These are phyloP conservation scores for Poecilia wingei DNA, from an alignment of 2,797 vertebrate genomes.

Conservation along the genomic window DNA sequence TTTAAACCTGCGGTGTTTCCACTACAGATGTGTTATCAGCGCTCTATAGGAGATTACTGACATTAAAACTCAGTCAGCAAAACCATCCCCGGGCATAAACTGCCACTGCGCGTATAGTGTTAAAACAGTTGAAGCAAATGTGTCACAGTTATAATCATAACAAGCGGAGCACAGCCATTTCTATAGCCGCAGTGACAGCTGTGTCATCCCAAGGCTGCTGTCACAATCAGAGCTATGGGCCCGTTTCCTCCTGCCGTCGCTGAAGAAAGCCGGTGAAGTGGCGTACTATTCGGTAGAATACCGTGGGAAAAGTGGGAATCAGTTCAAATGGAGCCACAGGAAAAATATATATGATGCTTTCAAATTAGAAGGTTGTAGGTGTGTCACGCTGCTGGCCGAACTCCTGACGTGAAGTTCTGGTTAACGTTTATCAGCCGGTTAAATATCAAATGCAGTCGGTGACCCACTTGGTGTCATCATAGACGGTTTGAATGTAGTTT, in stretches of 20 bases:
- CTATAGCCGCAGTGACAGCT: slow-evolving; percentile 2
- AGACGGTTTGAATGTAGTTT: not conserved
- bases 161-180: not conserved
- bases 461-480: not conserved
- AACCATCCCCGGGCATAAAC: not conserved
- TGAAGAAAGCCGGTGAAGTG: not conserved
- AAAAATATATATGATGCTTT: not conserved
- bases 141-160: slow-evolving; percentile 14
- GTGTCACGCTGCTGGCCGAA: not conserved
- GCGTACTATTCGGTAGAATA: not conserved
- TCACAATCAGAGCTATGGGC: not conserved
- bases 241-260: not conserved
- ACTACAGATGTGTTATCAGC: slow-evolving; percentile 1
- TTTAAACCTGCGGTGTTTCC: not conserved
- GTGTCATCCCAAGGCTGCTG: slow-evolving; percentile 17
- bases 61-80: slow-evolving; percentile 5
- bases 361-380: not conserved
- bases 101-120: not conserved
- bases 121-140: slow-evolving; percentile 6
- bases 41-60: not conserved
- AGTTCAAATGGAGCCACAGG: not conserved
- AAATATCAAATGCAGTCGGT: not conserved
- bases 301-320: not conserved
- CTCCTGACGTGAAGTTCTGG: not conserved
- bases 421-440: not conserved